These are phyloP conservation scores for Papio anubis DNA, from an alignment of 2,113 vertebrate species.

Conservation along the genomic window DNA sequence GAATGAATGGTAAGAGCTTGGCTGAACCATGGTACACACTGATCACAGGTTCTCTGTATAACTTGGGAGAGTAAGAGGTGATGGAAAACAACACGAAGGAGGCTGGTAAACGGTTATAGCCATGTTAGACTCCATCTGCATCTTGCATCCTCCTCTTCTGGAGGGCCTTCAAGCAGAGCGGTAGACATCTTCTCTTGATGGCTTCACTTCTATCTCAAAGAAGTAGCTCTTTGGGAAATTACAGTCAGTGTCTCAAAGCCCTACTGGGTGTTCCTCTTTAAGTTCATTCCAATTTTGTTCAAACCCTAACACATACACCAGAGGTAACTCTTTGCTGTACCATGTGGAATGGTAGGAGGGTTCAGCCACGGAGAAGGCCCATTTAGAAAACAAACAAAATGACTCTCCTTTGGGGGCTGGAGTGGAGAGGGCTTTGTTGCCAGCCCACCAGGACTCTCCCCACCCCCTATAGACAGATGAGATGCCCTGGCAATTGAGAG, in stretches of 20 bases:
- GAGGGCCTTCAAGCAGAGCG: not conserved
- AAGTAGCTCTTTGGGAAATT: not conserved
- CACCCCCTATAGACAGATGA: not conserved
- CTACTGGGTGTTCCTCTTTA: not conserved
- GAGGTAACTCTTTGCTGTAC: not conserved
- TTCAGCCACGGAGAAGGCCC: not conserved
- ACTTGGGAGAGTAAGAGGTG: not conserved
- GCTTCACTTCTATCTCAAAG: not conserved
- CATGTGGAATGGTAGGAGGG: not conserved
- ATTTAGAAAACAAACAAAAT: not conserved
- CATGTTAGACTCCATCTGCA: not conserved
- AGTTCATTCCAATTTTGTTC: not conserved
- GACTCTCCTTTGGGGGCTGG: not conserved
- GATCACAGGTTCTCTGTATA: not conserved
- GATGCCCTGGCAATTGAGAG: not conserved
- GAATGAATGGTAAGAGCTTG: not conserved
- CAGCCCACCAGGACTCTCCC: not conserved
- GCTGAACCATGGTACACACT: fast-evolving
- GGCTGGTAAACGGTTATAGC: too few relatives aligned
- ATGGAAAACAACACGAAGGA: not conserved
- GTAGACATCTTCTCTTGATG: not conserved
- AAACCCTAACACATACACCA: not conserved
- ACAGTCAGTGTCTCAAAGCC: not conserved
- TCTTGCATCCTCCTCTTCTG: not conserved
- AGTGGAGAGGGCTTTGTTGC: not conserved